A percentile compares a stretch with the other conserved stretches of the same genome.
Evolutionary conservation across 2,113 vertebrate genomes (phyloP).

Genomic region (Poicephalus meyeri): DNA sequence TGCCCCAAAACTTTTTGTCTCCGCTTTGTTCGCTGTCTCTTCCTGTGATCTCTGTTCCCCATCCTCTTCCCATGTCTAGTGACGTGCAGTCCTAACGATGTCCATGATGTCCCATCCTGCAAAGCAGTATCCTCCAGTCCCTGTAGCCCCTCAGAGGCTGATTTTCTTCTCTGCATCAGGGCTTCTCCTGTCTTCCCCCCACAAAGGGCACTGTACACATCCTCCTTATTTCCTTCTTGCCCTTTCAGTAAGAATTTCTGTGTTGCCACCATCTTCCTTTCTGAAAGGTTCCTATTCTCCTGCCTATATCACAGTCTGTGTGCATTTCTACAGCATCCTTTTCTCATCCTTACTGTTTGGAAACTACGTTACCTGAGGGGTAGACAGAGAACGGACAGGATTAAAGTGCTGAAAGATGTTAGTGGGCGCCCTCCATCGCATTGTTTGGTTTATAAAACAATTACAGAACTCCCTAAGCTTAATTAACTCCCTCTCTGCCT

Average conservation of each 20-base stretch:
- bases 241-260: background rate
- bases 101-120: background rate
- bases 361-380: background rate
- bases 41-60: background rate
- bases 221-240: background rate
- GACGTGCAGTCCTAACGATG: background rate
- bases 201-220: background rate
- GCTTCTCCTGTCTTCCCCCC: background rate
- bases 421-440: rapidly evolving
- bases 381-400: background rate
- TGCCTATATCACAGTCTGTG: background rate
- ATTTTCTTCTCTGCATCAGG: background rate
- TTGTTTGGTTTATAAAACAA: background rate
- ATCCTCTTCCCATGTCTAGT: background rate
- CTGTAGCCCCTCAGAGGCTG: background rate
- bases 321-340: background rate
- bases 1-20: background rate
- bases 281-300: background rate
- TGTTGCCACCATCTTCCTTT: background rate
- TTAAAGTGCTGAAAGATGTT: background rate
- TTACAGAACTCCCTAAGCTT: background rate
- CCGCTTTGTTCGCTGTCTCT: background rate
- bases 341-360: background rate
- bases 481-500: rapidly evolving
- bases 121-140: background rate